Evolutionary conservation across 1,140 invertebrate genomes (phyloP), one percentile per base, ranked within the genome.

Genomic region (Pseudomyrmex dendroicus): DNA sequence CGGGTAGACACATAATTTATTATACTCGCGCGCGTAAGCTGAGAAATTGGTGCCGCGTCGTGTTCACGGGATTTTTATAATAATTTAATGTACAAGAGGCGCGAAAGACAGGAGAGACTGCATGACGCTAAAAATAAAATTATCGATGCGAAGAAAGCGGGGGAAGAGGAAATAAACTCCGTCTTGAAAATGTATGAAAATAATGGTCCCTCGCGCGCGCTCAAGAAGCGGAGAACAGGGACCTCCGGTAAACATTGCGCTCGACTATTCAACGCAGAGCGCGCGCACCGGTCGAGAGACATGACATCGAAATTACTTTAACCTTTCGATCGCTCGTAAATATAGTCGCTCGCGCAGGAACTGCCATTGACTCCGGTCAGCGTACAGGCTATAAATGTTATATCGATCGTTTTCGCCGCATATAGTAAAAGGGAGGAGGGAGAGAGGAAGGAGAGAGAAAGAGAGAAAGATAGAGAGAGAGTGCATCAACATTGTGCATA

Each of bases 291-390:
- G 35, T 35, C 35, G 35, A 35, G 62, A 84, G 67, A 72, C 68
- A 50, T 54, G 72, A 82, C 78, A 74, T 82, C 78, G 63, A 83
- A 87, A 87, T 87, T 87, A 80, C 82, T 87, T 87, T 22, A 82
- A 80, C 82, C 85, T 84, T 87, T 87, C 82, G 82, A 84, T 86
- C 66, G 57, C 12, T 66, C 22, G 56, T 74, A 35, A 67, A 73
- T 52, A 86, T 73, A 86, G 48, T 52, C 56, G 35, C 35, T 35
- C 35, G 52, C 73, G 20, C 67, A 80, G 66, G 68, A 66, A 70
- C 70, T 82, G 86, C 73, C 85, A 80, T 87, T 80, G 85, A 87
- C 82, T 86, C 66, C 46, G 59, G 20, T 59, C 17, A 52, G 64
- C 57, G 25, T 20, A 56, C 46, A 20, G 57, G 78, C 57, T 80